Base-by-base conservation (phyloP, 1,140 invertebrate genomes). In the Drosophila santomea region DNA sequence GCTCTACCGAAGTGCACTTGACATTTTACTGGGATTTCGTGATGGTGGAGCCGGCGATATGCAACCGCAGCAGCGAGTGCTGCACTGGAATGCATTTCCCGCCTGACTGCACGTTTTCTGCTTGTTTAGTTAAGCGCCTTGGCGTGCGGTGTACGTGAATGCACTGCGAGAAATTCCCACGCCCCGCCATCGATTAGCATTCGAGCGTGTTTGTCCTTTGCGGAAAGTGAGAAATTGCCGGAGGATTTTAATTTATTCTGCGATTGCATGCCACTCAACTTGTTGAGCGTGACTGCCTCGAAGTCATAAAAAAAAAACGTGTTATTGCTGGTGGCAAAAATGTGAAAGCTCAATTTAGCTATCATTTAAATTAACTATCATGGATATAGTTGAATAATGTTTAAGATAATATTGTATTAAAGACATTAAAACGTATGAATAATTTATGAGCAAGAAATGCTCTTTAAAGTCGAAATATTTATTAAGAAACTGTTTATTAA, bases 1-100 rank as follows among this genome's bases (percentile, higher is more conserved):
- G 6, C 43, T 50, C 39, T 20, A 11, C 20, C 44, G 14, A 78
- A 79, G 80, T 79, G 73, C 76, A 77, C 67, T 80, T 74, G 76
- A 79, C 59, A 80, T 77, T 80, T 64, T 45, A 43, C 52, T 39
- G 56, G 45, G 48, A 61, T 38, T 56, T 78, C 47, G 60, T 74
- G 79, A 51, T 52, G 55, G 41, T 59, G 68, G 39, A 50, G 68
- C 63, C 45, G 28, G 38, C 38, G 20, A 35, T 50, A 43, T 54
- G 41, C 15, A 28, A 62, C 32, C 67, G 45, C 58, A 47, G 58
- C 17, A 38, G 44, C 28, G 15, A 51, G 2, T 36, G 12, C 15
- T 15, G 17, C 15, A 2, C 43, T 5, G 38, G 51, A 54, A 39
- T 54, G 68, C 57, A 72, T 23, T 36, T 69, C n/a, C 36, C 23